A percentile compares a stretch with the other conserved stretches of the same genome.
Evolutionary conservation across 2,797 vertebrate genomes (phyloP).

Genomic region (Clarias pachynema): DNA sequence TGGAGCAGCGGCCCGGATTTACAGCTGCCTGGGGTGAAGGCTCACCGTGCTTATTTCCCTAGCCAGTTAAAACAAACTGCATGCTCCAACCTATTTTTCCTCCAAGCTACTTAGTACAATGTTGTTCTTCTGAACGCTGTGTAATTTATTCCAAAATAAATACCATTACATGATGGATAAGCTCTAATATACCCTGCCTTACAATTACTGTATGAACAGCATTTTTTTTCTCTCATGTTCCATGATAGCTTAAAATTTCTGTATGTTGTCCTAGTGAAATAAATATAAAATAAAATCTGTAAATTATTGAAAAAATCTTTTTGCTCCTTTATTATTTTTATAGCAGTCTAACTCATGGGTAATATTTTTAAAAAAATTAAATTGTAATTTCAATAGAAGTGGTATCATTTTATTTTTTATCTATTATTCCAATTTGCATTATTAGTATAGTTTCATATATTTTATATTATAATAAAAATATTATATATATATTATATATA

Average conservation of each 20-base stretch:
- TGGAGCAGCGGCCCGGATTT: conserved; percentile 70
- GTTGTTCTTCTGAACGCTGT: conserved; percentile 65
- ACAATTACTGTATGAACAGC: too few relatives aligned
- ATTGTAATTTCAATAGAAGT: too few relatives aligned
- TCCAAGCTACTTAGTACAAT: conserved; percentile 60
- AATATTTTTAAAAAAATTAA: neutral
- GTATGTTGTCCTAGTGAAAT: neutral
- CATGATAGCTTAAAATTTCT: neutral
- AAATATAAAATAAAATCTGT: neutral
- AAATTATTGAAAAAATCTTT: neutral
- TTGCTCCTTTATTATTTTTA: neutral
- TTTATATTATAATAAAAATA: too few relatives aligned
- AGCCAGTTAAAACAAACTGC: conserved; percentile 81
- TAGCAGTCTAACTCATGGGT: neutral
- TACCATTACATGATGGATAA: conserved; percentile 66
- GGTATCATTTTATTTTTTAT: neutral
- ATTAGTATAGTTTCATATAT: neutral
- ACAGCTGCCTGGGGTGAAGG: conserved; percentile 69
- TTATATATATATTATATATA: too few relatives aligned
- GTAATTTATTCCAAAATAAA: conserved; percentile 73
- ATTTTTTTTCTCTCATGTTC: neutral
- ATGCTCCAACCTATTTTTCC: conserved; percentile 71
- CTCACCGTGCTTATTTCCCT: conserved; percentile 75
- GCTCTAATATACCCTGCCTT: neutral
- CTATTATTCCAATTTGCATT: neutral